phyloP scores from a whole-genome alignment of 2,113 vertebrate species.

The Gobio gobio region DNA sequence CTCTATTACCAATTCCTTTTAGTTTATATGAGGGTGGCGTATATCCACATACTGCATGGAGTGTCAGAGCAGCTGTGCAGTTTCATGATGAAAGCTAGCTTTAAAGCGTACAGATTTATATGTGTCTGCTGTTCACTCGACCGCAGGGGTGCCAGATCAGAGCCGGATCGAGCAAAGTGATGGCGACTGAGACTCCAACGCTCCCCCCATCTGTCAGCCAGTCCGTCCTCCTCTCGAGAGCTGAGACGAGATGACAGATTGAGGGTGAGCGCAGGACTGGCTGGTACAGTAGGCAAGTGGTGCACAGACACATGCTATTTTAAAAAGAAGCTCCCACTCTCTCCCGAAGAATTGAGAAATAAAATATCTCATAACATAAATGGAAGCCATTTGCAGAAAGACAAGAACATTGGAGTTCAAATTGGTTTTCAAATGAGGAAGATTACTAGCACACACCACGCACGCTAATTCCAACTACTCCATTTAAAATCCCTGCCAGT shows the following conservation, averaged over 20 bases:
- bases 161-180: constrained; percentile 17
- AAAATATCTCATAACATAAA: neutral
- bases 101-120: constrained; percentile 39
- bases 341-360: neutral
- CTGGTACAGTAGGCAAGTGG: constrained; percentile 28
- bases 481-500: constrained; percentile 21
- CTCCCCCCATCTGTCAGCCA: constrained; percentile 44
- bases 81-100: constrained; percentile 49
- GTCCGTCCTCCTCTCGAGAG: constrained; percentile 27
- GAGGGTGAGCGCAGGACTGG: constrained; percentile 34
- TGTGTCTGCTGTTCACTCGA: constrained; percentile 24
- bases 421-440: constrained; percentile 8
- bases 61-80: neutral
- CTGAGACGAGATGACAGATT: constrained; percentile 44
- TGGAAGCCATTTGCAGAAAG: neutral
- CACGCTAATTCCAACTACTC: constrained; percentile 23
- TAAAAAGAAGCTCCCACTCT: constrained; percentile 8
- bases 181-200: constrained; percentile 23
- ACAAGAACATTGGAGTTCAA: constrained; percentile 12
- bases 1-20: neutral
- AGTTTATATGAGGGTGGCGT: neutral
- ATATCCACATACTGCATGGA: constrained; percentile 14
- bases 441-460: constrained; percentile 4
- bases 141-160: constrained; percentile 37
- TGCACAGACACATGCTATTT: constrained; percentile 33